Conservation (phyloP, 2,888 invertebrate genomes). For the Lysandra bellargus region DNA sequence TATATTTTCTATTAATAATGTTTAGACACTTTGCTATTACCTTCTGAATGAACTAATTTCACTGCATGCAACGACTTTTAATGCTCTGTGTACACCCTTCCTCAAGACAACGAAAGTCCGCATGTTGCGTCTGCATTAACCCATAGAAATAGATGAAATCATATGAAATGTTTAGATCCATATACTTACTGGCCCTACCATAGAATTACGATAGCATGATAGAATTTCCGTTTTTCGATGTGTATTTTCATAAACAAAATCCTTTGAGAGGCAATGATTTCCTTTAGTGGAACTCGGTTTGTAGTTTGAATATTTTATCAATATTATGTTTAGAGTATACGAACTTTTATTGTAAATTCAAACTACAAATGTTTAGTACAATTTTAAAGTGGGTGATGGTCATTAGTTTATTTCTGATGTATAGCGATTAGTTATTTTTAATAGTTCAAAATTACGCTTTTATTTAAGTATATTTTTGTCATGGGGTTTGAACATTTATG, state of each 20-base stretch:
- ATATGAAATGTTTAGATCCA: constrained; percentile 15
- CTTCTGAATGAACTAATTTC: constrained; percentile 76
- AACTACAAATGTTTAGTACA: constrained; percentile 42
- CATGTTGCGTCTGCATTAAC: constrained; percentile 58
- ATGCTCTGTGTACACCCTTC: constrained; percentile 63
- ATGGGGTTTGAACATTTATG: constrained; percentile 79
- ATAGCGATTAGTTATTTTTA: constrained; percentile 43
- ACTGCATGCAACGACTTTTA: constrained; percentile 60
- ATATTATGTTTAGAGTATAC: background rate
- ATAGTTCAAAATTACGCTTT: constrained; percentile 60
- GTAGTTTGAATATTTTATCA: constrained; percentile 37
- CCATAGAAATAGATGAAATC: constrained; percentile 35
- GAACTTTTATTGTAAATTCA: constrained; percentile 36
- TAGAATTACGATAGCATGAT: constrained; percentile 8
- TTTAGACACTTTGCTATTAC: constrained; percentile 71
- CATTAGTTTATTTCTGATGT: constrained; percentile 41
- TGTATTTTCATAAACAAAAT: background rate
- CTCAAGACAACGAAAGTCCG: constrained; percentile 50
- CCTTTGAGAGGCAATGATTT: constrained; percentile 28
- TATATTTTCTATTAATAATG: constrained; percentile 73
- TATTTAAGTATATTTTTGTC: constrained; percentile 62
- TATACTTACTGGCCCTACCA: background rate
- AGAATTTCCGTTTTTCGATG: constrained; percentile 11
- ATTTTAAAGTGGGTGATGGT: constrained; percentile 54
- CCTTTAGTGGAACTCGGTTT: constrained; percentile 36